These are phyloP conservation scores for Opisthograptis luteolata DNA, from an alignment of 2,888 invertebrate genomes.

Conservation along the genomic window DNA sequence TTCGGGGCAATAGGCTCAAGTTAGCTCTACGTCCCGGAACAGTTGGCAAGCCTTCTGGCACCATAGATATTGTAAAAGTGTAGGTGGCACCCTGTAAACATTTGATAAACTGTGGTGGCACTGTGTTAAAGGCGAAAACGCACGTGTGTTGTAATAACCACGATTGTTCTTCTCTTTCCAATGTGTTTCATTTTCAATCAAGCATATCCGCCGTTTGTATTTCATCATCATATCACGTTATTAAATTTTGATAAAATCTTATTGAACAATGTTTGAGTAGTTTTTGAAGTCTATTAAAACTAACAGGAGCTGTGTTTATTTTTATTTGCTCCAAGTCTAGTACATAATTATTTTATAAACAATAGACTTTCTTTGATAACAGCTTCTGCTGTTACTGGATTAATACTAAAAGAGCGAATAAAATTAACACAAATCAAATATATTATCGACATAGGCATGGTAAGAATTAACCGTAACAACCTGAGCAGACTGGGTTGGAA, in stretches of 20 bases:
- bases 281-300: constrained; percentile 9
- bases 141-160: constrained; percentile 10
- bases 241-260: background rate
- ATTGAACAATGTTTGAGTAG: background rate
- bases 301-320: constrained; percentile 19
- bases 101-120: no score
- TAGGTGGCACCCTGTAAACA: no score
- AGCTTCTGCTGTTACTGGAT: background rate
- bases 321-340: constrained; percentile 26
- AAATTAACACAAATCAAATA: constrained; percentile 31
- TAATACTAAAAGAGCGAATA: constrained; percentile 28
- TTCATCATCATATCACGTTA: background rate
- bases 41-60: no score
- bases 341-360: no score
- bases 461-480: constrained; percentile 61
- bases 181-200: constrained; percentile 8
- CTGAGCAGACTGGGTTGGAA: constrained; percentile 74
- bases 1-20: no score
- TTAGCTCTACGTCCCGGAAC: no score
- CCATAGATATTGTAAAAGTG: no score
- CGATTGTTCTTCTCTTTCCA: background rate
- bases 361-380: background rate
- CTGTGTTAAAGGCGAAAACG: background rate
- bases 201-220: constrained; percentile 3
- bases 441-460: constrained; percentile 67